These are phyloP conservation scores for Latrodectus hesperus DNA, from an alignment of 2,888 invertebrate species.

Conservation along the genomic window DNA sequence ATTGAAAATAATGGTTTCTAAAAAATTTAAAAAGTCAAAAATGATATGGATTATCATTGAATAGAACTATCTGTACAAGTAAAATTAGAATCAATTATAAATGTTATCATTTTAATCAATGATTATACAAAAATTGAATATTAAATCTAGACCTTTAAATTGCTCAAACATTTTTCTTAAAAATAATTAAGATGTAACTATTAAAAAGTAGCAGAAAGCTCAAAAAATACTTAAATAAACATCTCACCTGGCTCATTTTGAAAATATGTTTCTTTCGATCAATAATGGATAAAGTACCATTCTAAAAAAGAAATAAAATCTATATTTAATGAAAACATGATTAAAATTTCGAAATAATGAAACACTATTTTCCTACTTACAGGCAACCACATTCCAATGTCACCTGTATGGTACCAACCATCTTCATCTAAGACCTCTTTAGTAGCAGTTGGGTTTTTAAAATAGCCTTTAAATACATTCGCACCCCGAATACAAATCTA, in stretches of 20 bases:
- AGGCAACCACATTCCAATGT: slow-evolving; percentile 95
- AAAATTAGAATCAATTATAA: no score
- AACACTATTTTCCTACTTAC: slow-evolving; percentile 78
- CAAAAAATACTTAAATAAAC: not conserved
- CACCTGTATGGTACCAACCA: slow-evolving; percentile 99
- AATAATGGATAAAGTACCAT: slow-evolving; percentile 50
- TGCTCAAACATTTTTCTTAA: no score
- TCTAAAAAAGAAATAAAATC: slow-evolving; percentile 28
- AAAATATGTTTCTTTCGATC: slow-evolving; percentile 65
- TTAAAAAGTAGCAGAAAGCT: no score
- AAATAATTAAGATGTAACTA: no score
- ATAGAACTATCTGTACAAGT: no score
- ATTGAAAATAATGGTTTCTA: no score
- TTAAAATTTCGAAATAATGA: not conserved
- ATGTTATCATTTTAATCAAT: no score
- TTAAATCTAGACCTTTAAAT: no score
- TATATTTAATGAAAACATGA: not conserved
- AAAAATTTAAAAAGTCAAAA: no score
- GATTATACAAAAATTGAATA: no score
- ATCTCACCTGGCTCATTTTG: slow-evolving; percentile 51
- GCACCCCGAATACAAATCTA: slow-evolving; percentile 79
- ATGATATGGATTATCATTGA: no score
- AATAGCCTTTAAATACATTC: slow-evolving; percentile 87
- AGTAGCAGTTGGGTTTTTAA: slow-evolving; percentile 94
- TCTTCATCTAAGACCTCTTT: slow-evolving; percentile 88